Evolutionary conservation across 2,113 vertebrate species (phyloP).

Genomic region (Eurystomus gularis): DNA sequence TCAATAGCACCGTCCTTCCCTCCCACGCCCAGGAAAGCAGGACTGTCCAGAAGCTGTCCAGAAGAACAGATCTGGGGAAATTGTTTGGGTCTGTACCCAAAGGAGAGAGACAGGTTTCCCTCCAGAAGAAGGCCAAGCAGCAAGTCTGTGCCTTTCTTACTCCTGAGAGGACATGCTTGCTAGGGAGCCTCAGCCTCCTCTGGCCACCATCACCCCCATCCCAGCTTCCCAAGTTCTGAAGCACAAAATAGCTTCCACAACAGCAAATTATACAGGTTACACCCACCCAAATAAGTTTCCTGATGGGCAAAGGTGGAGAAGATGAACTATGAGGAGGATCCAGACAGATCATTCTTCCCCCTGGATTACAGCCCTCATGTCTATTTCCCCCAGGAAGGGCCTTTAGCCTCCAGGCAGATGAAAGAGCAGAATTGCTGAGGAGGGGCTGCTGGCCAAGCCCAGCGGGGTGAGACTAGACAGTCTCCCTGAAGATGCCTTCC

Average conservation of each 20-base stretch:
- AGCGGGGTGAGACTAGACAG: background rate
- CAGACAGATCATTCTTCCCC: background rate
- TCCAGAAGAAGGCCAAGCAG: background rate
- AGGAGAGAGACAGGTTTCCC: background rate
- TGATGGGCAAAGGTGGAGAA: background rate
- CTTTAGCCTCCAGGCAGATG: background rate
- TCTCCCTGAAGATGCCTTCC: background rate
- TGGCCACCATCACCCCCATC: too few relatives aligned
- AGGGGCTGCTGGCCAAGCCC: background rate
- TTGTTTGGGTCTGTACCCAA: background rate
- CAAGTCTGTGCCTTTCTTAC: background rate
- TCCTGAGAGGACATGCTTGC: background rate
- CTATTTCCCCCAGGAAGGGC: background rate
- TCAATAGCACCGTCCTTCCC: background rate
- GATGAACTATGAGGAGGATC: background rate
- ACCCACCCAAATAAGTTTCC: background rate
- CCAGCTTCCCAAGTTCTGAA: background rate
- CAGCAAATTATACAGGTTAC: background rate
- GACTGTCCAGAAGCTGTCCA: fast-evolving
- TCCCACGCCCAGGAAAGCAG: background rate
- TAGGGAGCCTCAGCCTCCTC: background rate
- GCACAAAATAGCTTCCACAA: background rate
- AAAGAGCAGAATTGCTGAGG: background rate
- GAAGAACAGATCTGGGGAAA: fast-evolving
- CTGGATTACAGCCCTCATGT: background rate